These are phyloP conservation scores for Zaprionus ornatus DNA, from an alignment of 1,140 invertebrate species.

Conservation along the genomic window DNA sequence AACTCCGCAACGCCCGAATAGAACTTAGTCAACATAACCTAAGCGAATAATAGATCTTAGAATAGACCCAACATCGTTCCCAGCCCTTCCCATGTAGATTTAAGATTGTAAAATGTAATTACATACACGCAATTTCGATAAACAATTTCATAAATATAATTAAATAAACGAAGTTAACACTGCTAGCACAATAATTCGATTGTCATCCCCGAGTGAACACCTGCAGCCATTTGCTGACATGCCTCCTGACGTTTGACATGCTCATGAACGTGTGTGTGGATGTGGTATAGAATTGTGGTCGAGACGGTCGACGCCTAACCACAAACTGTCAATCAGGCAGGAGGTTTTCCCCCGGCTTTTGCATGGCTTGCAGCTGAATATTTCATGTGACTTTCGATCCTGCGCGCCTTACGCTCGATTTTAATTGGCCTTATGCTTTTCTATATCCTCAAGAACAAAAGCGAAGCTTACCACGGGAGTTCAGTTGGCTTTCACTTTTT, in stretches of 20 bases:
- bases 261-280: neutral
- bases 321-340: constrained; percentile 75
- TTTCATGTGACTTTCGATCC: constrained; percentile 49
- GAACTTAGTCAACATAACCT: constrained; percentile 52
- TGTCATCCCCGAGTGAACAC: constrained; percentile 50
- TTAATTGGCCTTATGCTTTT: constrained; percentile 61
- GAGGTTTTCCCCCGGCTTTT: constrained; percentile 28
- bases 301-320: constrained; percentile 62
- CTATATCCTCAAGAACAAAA: constrained; percentile 32
- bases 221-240: constrained; percentile 52
- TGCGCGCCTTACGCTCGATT: constrained; percentile 33
- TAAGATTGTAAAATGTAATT: constrained; percentile 80
- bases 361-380: constrained; percentile 48
- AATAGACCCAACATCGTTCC: neutral
- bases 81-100: constrained; percentile 31
- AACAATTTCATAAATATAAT: constrained; percentile 76
- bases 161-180: constrained; percentile 77
- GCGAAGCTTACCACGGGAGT: constrained; percentile 30
- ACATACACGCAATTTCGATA: constrained; percentile 69
- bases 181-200: constrained; percentile 44
- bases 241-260: constrained; percentile 22
- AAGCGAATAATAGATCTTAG: constrained; percentile 53
- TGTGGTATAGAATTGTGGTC: constrained; percentile 1
- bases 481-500: constrained; percentile 39
- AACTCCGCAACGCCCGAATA: constrained; percentile 21